Conservation (phyloP, 23 tunicate genomes). For the Styela clava region DNA sequence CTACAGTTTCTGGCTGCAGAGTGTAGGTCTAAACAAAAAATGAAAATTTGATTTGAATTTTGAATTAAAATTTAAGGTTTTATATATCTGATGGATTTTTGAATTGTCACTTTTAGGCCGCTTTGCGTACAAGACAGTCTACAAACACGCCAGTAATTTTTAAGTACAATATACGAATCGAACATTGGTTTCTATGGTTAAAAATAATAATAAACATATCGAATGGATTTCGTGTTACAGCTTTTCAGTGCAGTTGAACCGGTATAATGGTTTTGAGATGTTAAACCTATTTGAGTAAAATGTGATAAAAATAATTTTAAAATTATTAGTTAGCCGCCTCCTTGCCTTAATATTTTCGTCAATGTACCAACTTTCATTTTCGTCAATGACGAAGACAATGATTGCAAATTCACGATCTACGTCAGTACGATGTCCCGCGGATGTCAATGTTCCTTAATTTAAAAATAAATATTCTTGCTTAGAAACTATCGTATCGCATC, state of each 20-base stretch:
- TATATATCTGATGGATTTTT: too few species aligned
- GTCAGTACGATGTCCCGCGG: background rate
- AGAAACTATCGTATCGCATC: too few species aligned
- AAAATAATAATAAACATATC: background rate
- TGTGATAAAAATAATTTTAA: conserved; percentile 11
- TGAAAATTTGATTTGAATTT: too few species aligned
- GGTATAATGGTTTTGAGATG: too few species aligned
- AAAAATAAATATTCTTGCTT: too few species aligned
- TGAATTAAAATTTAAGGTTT: too few species aligned
- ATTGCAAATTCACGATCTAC: conserved; percentile 33
- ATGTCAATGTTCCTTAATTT: conserved; percentile 34
- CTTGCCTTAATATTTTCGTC: conserved; percentile 31
- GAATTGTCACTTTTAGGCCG: too few species aligned
- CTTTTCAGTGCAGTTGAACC: background rate
- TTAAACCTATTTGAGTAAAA: too few species aligned
- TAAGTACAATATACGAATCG: too few species aligned
- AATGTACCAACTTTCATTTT: conserved; percentile 55
- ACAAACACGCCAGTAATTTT: too few species aligned
- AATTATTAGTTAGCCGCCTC: background rate
- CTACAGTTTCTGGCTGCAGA: conserved; percentile 6
- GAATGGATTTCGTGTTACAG: background rate
- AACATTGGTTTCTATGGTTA: background rate
- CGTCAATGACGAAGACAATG: conserved; percentile 37
- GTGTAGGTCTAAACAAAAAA: background rate
- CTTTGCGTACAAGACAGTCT: too few species aligned